Evolutionary conservation across 1,140 invertebrate species (phyloP), one percentile per base, ranked within the genome.

Genomic region (Oncopodura yosiiana): DNA sequence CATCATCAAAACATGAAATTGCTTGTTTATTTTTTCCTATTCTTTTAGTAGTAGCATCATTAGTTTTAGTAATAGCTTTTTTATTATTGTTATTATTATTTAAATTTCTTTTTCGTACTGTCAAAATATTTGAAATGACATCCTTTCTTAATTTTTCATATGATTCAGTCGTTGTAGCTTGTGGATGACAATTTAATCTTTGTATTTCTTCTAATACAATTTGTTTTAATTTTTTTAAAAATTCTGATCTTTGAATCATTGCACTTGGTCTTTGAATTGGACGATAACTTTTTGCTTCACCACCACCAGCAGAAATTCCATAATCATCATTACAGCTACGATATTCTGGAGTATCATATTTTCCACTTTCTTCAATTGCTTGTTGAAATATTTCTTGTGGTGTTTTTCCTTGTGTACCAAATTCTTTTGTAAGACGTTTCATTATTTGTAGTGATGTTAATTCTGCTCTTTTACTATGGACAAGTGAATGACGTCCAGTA

Each of bases 221-320:
- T 9, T 39, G 27, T 5, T 44, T 34, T 3, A 60, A 36, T 0
- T 12, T 39, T 3, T 42, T 16, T 1, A 48, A 14, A 24, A 50
- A 60, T 0, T 32, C 19, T 1, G 57, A 60, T 23, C 55, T 46
- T 12, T 51, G 12, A 5, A 55, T 52, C 6, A 49, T 60, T 3
- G 52, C 39, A 1, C 52, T 41, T n/a, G 58, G 58, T 24, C 53
- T n/a, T 8, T 23, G 34, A 52, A 53, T 23, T 19, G 19, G n/a
- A 48, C 44, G 38, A 18, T 8, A 5, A 11, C 19, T 39, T 39
- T 11, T 14, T 18, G 11, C 38, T 5, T 39, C 38, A 39, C 11
- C 8, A 11, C 5, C 8, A 18, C 38, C 11, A 18, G 38, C 16
- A 18, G 16, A 18, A 39, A 14, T 39, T 18, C 19, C 8, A 11